Percentiles rank a stretch among this genome's conserved stretches.
These are phyloP conservation scores for Dryococelus australis DNA, from an alignment of 2,888 invertebrate genomes.

Conservation along the genomic window DNA sequence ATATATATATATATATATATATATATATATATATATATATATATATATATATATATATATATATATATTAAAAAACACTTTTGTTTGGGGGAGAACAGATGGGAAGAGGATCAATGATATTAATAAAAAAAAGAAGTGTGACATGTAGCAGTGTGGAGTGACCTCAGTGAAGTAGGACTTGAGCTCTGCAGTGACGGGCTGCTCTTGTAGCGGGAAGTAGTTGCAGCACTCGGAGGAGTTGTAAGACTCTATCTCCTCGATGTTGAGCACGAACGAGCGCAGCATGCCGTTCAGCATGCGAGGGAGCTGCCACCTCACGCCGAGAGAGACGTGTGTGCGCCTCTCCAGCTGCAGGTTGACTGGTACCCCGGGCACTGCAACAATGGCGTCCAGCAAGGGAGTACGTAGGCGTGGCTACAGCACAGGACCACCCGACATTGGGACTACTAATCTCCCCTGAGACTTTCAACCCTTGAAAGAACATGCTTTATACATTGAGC, in stretches of 20 bases:
- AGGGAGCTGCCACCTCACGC: constrained; percentile 36
- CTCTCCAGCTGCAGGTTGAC: not conserved
- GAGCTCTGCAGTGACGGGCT: constrained; percentile 30
- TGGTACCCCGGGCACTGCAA: constrained; percentile 36
- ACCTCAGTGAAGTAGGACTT: constrained; percentile 32
- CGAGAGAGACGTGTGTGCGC: constrained; percentile 6
- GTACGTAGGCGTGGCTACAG: not conserved
- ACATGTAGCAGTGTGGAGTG: not conserved
- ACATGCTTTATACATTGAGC: no score
- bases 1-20: no score
- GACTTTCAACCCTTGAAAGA: no score
- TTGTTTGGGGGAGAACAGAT: no score
- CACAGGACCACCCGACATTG: no score
- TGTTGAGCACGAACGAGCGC: constrained; percentile 36
- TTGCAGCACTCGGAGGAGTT: constrained; percentile 37
- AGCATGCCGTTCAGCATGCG: constrained; percentile 37
- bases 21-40: no score
- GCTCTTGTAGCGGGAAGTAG: constrained; percentile 38
- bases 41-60: no score
- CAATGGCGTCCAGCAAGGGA: not conserved
- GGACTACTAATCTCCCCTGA: no score
- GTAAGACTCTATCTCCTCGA: constrained; percentile 37
- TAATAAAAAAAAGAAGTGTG: no score
- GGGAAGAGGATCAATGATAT: no score
- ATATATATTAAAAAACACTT: no score